Conservation (phyloP, 2,888 invertebrate species). For the Caenorhabditis sp. region DNA sequence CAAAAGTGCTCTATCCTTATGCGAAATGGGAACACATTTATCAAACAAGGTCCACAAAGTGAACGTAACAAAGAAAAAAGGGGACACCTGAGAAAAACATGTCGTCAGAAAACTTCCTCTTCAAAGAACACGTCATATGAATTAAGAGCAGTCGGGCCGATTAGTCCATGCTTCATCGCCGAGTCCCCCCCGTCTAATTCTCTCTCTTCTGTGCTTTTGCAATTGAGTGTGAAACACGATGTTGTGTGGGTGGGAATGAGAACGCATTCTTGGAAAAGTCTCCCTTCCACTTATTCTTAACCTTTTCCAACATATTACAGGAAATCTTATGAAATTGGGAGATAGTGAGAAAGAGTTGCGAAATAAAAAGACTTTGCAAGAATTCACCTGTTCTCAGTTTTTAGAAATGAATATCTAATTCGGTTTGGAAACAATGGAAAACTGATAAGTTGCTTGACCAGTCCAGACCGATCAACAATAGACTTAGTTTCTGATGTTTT, state of each 20-base stretch:
- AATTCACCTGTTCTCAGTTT: slow-evolving; percentile 18
- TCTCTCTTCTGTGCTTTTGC: slow-evolving; percentile 47
- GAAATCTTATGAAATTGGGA: neutral
- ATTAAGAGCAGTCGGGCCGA: slow-evolving; percentile 39
- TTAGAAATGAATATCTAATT: no score
- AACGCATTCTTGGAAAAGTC: slow-evolving; percentile 35
- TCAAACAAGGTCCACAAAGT: no score
- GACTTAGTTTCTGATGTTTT: slow-evolving; percentile 6
- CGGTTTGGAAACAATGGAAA: slow-evolving; percentile 1
- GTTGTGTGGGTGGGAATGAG: slow-evolving; percentile 11
- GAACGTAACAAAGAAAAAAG: no score
- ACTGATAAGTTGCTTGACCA: slow-evolving; percentile 15
- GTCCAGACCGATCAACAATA: slow-evolving; percentile 16
- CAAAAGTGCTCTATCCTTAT: no score
- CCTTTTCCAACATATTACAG: neutral
- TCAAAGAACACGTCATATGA: slow-evolving; percentile 47
- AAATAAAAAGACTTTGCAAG: slow-evolving; percentile 5
- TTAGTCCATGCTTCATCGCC: slow-evolving; percentile 48
- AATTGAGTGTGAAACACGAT: slow-evolving; percentile 37
- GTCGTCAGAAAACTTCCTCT: slow-evolving; percentile 10
- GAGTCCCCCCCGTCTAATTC: slow-evolving; percentile 24
- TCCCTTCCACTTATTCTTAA: neutral
- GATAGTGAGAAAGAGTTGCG: neutral
- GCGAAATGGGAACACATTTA: no score
- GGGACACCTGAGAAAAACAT: neutral